Evolutionary conservation across 1,140 invertebrate genomes (phyloP), one percentile per base, ranked within the genome.

Genomic region (Phymorhynchus buccinoides): DNA sequence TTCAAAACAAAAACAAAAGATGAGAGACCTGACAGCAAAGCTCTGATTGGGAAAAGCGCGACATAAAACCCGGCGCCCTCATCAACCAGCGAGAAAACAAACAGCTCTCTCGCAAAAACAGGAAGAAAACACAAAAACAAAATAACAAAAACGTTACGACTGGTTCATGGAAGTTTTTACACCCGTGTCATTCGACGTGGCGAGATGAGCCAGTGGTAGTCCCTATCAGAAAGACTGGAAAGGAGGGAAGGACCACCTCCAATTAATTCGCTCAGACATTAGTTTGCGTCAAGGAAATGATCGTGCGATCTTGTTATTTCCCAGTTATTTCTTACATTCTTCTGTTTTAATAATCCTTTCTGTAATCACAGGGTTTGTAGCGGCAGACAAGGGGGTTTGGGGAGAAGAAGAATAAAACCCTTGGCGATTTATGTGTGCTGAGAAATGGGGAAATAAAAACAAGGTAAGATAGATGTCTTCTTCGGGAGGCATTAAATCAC

Each of bases 81-180:
- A 62, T 62, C 56, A 62, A 22, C 16, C 6, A 62, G 44, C 16
- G 56, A 62, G 56, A 62, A 62, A 62, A 62, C 56, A 62, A 7
- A 27, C 56, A n/a, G n/a, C n/a, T n/a, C n/a, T n/a, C n/a, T n/a
- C n/a, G n/a, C n/a, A n/a, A n/a, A n/a, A n/a, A n/a, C n/a, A n/a
- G n/a, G n/a, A n/a, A n/a, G n/a, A n/a, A n/a, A n/a, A n/a, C n/a
- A n/a, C n/a, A n/a, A n/a, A n/a, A n/a, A n/a, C n/a, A n/a, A n/a
- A n/a, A 62, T 62, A 62, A 62, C 56, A 62, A 62, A 62, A 62
- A 62, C 16, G 56, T 62, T 62, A 62, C 56, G 56, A 62, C 56
- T n/a, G n/a, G n/a, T 62, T 62, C 56, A 62, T 62, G 56, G 56
- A n/a, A 62, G 56, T 62, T 62, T 62, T 62, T 62, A 62, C 56